phyloP scores from a whole-genome alignment of 2,888 invertebrate species.

The Lasioglossum calceatum region DNA sequence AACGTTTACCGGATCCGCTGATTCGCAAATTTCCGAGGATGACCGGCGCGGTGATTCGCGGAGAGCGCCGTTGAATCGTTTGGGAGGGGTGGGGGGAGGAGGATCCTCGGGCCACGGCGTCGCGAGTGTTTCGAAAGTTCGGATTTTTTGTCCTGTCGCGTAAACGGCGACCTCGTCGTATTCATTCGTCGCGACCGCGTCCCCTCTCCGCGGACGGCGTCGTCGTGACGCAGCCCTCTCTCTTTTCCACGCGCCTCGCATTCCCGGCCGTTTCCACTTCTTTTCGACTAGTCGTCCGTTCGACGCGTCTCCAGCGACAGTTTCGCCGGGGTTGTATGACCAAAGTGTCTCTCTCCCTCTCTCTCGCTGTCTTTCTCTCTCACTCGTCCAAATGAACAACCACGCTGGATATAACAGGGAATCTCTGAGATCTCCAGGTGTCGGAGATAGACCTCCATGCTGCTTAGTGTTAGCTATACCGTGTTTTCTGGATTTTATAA shows the following conservation, averaged over 20 bases:
- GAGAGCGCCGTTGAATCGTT: background rate
- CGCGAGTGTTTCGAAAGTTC: conserved; percentile 61
- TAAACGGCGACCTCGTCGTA: conserved; percentile 53
- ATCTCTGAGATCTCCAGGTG: background rate
- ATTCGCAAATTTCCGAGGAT: background rate
- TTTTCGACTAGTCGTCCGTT: conserved; percentile 51
- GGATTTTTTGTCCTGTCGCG: conserved; percentile 47
- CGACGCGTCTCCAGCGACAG: conserved; percentile 51
- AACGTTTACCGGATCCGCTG: background rate
- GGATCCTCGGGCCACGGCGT: background rate
- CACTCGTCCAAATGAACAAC: background rate
- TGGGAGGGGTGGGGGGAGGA: too few species aligned
- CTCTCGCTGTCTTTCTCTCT: background rate
- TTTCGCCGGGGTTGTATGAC: conserved; percentile 12
- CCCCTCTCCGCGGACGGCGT: conserved; percentile 37
- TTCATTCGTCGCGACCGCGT: conserved; percentile 50
- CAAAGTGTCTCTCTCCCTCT: background rate
- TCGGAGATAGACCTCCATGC: background rate
- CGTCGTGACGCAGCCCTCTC: conserved; percentile 63
- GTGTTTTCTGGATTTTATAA: background rate
- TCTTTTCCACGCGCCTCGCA: conserved; percentile 65
- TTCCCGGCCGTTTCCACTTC: conserved; percentile 65
- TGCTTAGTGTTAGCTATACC: background rate
- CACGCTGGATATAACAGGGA: background rate
- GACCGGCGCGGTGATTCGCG: background rate